phyloP scores from a whole-genome alignment of 2,113 vertebrate species.

The Nerophis lumbriciformis region DNA sequence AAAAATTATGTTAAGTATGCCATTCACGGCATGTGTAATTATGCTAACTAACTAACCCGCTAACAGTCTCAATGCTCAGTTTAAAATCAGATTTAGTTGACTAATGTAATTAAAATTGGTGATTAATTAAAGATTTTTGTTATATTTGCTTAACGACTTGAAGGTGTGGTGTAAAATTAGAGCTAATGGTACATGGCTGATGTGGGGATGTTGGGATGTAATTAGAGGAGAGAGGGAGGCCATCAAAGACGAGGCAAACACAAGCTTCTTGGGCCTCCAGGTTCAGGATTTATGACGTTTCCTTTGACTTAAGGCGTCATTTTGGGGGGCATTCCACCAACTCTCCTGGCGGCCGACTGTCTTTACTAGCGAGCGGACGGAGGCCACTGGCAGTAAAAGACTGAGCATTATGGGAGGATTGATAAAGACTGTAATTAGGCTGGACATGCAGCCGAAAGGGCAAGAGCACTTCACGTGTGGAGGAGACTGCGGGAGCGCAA shows the following conservation, averaged over 20 bases:
- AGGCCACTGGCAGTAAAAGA: constrained; percentile 45
- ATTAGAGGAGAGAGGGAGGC: constrained; percentile 74
- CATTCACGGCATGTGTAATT: too few species aligned
- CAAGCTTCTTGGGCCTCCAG: constrained; percentile 72
- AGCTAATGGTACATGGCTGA: constrained; percentile 62
- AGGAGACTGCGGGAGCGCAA: background rate
- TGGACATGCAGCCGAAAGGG: constrained; percentile 29
- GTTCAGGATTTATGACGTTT: constrained; percentile 80
- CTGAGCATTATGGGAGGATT: constrained; percentile 42
- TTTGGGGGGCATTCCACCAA: constrained; percentile 76
- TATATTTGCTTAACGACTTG: constrained; percentile 28
- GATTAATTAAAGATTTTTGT: background rate
- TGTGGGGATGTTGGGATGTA: constrained; percentile 74
- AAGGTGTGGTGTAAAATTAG: constrained; percentile 73
- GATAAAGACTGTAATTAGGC: constrained; percentile 49
- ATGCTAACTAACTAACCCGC: too few species aligned
- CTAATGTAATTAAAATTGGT: too few species aligned
- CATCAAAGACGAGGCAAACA: constrained; percentile 79
- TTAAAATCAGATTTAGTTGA: too few species aligned
- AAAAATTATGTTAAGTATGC: too few species aligned
- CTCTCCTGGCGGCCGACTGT: constrained; percentile 74
- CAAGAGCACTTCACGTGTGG: constrained; percentile 1
- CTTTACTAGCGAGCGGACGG: constrained; percentile 74
- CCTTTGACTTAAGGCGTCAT: constrained; percentile 78
- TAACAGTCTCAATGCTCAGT: too few species aligned